These are phyloP conservation scores for Cephus spinipes DNA, from an alignment of 2,888 invertebrate genomes.

Conservation along the genomic window DNA sequence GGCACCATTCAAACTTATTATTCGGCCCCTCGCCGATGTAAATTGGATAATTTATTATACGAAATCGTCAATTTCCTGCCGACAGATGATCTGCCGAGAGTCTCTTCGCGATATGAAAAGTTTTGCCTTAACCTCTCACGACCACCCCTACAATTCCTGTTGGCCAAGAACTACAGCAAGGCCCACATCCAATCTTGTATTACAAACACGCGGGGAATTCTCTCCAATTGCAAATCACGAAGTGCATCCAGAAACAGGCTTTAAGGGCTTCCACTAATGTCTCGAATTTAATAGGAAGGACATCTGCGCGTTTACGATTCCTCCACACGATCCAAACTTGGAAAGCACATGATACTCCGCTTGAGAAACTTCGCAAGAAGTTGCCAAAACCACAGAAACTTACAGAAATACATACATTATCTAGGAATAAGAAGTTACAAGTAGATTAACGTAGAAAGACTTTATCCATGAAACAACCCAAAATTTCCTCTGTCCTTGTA, in stretches of 20 bases:
- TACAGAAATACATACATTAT: background rate
- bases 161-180: background rate
- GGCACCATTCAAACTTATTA: slow-evolving; percentile 24
- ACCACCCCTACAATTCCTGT: background rate
- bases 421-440: background rate
- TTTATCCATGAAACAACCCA: background rate
- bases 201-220: background rate
- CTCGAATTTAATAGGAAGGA: background rate
- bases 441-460: background rate
- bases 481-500: background rate
- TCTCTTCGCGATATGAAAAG: background rate
- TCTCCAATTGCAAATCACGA: background rate
- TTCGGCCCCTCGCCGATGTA: slow-evolving; percentile 23
- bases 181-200: background rate
- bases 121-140: background rate
- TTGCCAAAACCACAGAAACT: background rate
- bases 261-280: background rate
- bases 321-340: background rate
- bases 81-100: background rate
- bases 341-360: background rate
- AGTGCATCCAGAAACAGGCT: background rate
- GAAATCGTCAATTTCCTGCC: slow-evolving; percentile 1
- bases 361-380: background rate
- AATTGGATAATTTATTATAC: slow-evolving; percentile 31
- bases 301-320: background rate